Percentiles rank a stretch among this genome's conserved stretches.
These are phyloP conservation scores for Plusia festucae DNA, from an alignment of 2,888 invertebrate genomes.

Conservation along the genomic window DNA sequence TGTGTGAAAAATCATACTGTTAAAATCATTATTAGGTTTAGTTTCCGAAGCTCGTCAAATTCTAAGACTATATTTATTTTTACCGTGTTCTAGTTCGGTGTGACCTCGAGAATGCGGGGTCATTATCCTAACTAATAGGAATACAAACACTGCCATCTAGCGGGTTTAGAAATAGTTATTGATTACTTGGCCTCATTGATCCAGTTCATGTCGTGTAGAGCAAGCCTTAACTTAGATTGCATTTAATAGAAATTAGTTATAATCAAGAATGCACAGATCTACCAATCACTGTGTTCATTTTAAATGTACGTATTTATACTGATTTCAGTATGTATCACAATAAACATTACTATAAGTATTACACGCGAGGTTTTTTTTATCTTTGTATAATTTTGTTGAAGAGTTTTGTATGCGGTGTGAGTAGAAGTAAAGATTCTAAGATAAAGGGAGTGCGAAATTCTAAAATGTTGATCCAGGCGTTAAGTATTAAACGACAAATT, in stretches of 20 bases:
- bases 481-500: conserved; percentile 45
- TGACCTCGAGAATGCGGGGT: conserved; percentile 3
- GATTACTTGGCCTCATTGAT: conserved; percentile 26
- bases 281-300: conserved; percentile 81
- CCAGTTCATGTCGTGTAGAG: conserved; percentile 45
- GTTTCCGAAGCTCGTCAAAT: conserved; percentile 19
- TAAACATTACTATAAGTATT: conserved; percentile 51
- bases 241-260: conserved; percentile 72
- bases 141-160: conserved; percentile 26
- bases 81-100: background rate
- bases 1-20: conserved; percentile 34
- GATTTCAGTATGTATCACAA: conserved; percentile 58
- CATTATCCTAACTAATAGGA: conserved; percentile 19
- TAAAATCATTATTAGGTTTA: conserved; percentile 23
- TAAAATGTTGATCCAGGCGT: conserved; percentile 35
- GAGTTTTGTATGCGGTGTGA: conserved; percentile 15
- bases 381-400: conserved; percentile 43
- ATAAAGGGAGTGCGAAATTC: conserved; percentile 36
- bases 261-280: conserved; percentile 73
- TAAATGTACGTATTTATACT: conserved; percentile 56
- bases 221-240: conserved; percentile 66
- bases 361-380: conserved; percentile 40
- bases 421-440: conserved; percentile 22
- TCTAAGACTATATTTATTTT: background rate
- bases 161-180: conserved; percentile 7